Evolutionary conservation across 2,113 vertebrate species (phyloP), one percentile per base, ranked within the genome.

Genomic region (Erythrolamprus reginae): DNA sequence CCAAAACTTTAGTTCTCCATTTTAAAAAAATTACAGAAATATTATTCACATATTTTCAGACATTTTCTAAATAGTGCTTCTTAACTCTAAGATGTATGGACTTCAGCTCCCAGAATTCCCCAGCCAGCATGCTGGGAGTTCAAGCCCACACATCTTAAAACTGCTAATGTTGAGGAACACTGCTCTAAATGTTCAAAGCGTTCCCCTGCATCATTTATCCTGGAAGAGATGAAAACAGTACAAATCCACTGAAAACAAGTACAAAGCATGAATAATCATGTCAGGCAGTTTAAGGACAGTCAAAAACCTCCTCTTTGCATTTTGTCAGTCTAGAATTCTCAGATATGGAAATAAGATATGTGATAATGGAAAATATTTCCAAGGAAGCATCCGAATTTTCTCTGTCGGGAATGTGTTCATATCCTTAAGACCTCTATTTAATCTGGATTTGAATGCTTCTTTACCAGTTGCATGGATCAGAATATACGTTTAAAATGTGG

Each of bases 301-400:
- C 91, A 92, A 47, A 92, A 86, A 84, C 93, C 88, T 94, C 85
- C 88, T 90, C 33, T 77, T 95, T 91, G 90, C 85, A 93, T 93
- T 90, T 89, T 50, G 91, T 65, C 89, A 93, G 91, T 90, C 91
- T 92, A 26, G 42, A 82, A 92, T 91, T 87, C 91, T 95, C 85
- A 95, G 93, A 94, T 95, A 93, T 88, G 92, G 93, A 96, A 96
- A 95, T 94, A 86, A 96, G 89, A 91, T 82, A 92, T 94, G 88
- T 92, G 92, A 94, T 90, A 92, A 92, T 87, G 51, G 38, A 88
- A 91, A 90, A 50, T 89, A 26, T 93, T 93, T 89, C 50, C 93
- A 84, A 93, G 84, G 91, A 92, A 90, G 82, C 28, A 61, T 26
- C 26, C 86, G 91, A 90, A 94, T 88, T 88, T 53, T 52, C 70